Conservation (phyloP, 2,113 vertebrate genomes). For the Xiphorhynchus elegans region DNA sequence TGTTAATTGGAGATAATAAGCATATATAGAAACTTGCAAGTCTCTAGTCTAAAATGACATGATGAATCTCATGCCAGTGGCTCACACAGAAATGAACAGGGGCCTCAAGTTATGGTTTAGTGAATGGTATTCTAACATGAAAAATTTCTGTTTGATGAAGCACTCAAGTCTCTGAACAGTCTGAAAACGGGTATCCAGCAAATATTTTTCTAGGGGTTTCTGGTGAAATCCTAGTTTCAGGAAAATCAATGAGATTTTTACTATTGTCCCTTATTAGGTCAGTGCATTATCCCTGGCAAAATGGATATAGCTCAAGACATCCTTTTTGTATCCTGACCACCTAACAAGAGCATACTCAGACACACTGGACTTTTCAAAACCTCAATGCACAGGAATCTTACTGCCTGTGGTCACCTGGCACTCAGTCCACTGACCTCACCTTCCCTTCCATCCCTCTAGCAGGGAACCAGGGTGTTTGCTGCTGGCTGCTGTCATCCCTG, state of each 20-base stretch:
- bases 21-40: neutral
- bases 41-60: neutral
- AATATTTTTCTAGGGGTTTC: neutral
- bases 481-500: neutral
- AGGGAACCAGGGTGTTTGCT: neutral
- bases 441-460: neutral
- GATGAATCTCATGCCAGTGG: fast-evolving
- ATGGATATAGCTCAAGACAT: neutral
- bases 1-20: neutral
- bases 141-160: neutral
- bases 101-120: neutral
- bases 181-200: neutral
- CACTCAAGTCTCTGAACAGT: neutral
- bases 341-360: fast-evolving
- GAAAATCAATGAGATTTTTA: neutral
- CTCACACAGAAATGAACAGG: neutral
- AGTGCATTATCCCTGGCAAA: neutral
- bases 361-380: neutral
- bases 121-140: neutral
- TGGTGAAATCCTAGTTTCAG: neutral
- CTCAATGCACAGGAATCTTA: too few relatives aligned
- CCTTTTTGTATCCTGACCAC: neutral
- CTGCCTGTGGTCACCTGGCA: neutral
- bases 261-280: neutral
- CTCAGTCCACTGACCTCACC: neutral